Percentiles rank a stretch among this genome's conserved stretches.
Evolutionary conservation across 2,888 invertebrate species (phyloP).

Genomic region (Heliothis peltigera): DNA sequence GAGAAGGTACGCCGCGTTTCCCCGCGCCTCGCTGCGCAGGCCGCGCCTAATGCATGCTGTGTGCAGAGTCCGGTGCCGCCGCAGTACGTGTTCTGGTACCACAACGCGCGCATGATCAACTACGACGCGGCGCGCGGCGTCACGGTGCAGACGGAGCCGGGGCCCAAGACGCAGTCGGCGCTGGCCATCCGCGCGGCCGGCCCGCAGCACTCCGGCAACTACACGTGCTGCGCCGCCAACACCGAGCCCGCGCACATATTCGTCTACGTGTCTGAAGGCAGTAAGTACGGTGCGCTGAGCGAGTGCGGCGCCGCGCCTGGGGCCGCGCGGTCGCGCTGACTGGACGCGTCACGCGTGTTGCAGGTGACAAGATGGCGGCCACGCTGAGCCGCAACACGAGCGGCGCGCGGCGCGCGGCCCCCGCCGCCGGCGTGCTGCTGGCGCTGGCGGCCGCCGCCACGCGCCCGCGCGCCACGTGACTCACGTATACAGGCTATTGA

Average conservation of each 20-base stretch:
- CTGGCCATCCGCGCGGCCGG: constrained; percentile 95
- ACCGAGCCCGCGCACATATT: constrained; percentile 96
- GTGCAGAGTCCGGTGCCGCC: constrained; percentile 96
- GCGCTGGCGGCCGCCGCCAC: constrained; percentile 39
- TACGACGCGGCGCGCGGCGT: constrained; percentile 96
- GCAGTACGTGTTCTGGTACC: constrained; percentile 98
- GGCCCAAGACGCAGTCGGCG: constrained; percentile 95
- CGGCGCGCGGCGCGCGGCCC: constrained; percentile 39
- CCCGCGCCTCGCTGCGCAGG: neutral
- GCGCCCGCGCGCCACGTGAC: constrained; percentile 17
- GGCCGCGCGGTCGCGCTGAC: neutral
- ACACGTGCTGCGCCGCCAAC: constrained; percentile 97
- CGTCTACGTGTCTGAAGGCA: constrained; percentile 97
- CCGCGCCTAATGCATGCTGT: constrained; percentile 8
- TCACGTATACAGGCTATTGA: constrained; percentile 3
- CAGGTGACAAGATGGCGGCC: constrained; percentile 97
- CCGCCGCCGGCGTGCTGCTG: constrained; percentile 26
- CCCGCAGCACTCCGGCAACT: constrained; percentile 96
- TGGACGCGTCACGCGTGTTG: constrained; percentile 60
- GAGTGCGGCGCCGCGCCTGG: neutral
- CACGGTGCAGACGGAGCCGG: constrained; percentile 95
- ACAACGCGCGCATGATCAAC: constrained; percentile 98
- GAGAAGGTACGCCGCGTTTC: constrained; percentile 92
- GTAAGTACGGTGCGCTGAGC: constrained; percentile 70
- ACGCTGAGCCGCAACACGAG: constrained; percentile 94